A percentile compares a stretch with the other conserved stretches of the same genome.
phyloP scores from a whole-genome alignment of 2,888 invertebrate species.

The Pseudolycoriella hygida region DNA sequence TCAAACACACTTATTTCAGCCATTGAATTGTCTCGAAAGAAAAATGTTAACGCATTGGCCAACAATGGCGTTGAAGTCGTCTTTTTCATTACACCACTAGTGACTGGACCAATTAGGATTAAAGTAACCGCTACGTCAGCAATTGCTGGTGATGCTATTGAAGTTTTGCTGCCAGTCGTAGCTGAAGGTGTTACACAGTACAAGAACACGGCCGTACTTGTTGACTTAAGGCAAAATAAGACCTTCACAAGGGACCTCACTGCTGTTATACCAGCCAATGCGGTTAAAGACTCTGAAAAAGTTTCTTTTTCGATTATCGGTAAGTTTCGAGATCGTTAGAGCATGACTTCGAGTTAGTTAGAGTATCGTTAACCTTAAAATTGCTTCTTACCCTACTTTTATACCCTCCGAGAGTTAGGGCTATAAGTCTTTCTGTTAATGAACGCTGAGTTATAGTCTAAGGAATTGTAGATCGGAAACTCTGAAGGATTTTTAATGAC shows the following conservation, averaged over 20 bases:
- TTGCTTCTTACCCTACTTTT: no score
- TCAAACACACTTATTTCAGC: no score
- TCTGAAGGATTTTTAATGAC: no score
- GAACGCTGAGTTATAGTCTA: no score
- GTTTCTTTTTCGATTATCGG: conserved; percentile 50
- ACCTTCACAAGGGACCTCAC: conserved; percentile 40
- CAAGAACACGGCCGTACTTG: conserved; percentile 50
- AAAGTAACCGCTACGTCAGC: conserved; percentile 57
- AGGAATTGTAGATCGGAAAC: no score
- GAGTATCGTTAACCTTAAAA: no score
- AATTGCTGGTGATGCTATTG: conserved; percentile 62
- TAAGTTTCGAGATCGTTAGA: no score
- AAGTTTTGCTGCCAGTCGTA: conserved; percentile 55
- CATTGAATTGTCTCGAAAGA: conserved; percentile 55
- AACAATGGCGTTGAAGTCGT: conserved; percentile 59
- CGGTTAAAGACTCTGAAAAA: conserved; percentile 52
- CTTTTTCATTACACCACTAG: conserved; percentile 63
- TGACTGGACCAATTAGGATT: conserved; percentile 51
- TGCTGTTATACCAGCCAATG: conserved; percentile 55
- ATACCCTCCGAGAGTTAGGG: no score
- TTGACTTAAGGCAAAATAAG: conserved; percentile 42
- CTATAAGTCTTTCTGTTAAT: no score
- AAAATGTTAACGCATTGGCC: conserved; percentile 48
- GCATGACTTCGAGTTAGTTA: no score
- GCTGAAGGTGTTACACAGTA: conserved; percentile 64